phyloP scores from a whole-genome alignment of 2,797 vertebrate species.

The Anabacerthia variegaticeps region DNA sequence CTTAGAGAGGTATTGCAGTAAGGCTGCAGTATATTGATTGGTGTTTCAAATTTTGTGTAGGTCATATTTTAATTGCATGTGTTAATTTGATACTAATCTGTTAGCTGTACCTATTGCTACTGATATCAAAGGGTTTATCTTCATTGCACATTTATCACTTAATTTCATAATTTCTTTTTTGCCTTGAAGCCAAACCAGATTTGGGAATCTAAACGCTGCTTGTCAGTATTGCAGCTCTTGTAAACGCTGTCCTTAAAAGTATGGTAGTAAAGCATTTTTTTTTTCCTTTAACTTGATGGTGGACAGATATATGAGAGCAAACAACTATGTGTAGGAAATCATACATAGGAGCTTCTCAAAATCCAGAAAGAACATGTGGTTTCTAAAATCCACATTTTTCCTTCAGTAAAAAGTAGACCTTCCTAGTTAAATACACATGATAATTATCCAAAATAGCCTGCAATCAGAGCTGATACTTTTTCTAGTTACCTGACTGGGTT shows the following conservation, averaged over 20 bases:
- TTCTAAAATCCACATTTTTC: not conserved
- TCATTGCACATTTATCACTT: not conserved
- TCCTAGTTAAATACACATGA: not conserved
- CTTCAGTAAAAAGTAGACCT: not conserved
- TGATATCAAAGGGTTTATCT: not conserved
- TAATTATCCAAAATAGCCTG: not conserved
- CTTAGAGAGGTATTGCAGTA: not conserved
- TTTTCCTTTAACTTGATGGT: not conserved
- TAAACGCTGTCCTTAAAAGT: not conserved
- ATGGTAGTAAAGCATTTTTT: not conserved
- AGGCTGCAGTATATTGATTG: not conserved
- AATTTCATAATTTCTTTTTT: not conserved
- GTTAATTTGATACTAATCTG: not conserved
- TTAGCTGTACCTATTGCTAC: not conserved
- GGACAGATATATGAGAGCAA: not conserved
- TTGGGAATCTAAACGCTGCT: not conserved
- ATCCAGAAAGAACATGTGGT: not conserved
- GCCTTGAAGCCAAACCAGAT: not conserved
- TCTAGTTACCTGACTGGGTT: not conserved
- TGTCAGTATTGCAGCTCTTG: not conserved
- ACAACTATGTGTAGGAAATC: not conserved
- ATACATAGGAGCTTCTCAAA: not conserved
- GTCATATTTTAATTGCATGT: not conserved
- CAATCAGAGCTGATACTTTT: not conserved
- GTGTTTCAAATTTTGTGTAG: not conserved